Conservation (phyloP, 2,888 invertebrate genomes). For the Orthonychiurus folsomi region DNA sequence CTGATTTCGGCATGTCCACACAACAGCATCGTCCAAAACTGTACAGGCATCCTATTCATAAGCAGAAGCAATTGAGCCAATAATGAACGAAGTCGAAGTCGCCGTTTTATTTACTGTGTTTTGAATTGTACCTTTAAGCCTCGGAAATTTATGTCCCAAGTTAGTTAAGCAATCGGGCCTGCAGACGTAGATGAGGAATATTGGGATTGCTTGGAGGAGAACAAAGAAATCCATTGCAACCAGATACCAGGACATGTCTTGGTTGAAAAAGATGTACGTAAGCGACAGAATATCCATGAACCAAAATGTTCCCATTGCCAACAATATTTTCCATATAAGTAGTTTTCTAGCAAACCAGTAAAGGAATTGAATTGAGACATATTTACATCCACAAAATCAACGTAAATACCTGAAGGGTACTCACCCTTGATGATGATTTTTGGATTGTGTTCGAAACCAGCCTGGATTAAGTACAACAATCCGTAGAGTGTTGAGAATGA, state of each 20-base stretch:
- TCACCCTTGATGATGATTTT: background rate
- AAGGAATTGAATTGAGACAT: background rate
- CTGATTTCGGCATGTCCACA: no score
- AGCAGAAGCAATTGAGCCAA: no score
- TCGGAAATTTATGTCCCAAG: background rate
- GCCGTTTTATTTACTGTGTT: no score
- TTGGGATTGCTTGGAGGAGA: conserved; percentile 5
- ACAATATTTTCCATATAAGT: background rate
- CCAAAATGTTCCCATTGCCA: conserved; percentile 3
- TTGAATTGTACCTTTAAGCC: conserved; percentile 5
- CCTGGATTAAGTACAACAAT: background rate
- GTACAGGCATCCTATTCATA: no score
- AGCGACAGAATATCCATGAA: background rate
- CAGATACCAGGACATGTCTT: background rate
- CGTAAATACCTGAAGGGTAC: no score
- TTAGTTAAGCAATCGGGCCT: background rate
- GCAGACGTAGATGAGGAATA: conserved; percentile 6
- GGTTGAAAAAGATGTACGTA: background rate
- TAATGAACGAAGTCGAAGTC: no score
- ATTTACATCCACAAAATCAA: no score
- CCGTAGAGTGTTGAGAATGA: background rate
- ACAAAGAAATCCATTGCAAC: background rate
- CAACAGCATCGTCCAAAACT: no score
- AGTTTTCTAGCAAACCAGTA: background rate
- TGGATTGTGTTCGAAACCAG: background rate